Percentiles rank a stretch among this genome's conserved stretches.
Conservation (phyloP, 2,888 invertebrate species). For the Choristoneura rosaceana region DNA sequence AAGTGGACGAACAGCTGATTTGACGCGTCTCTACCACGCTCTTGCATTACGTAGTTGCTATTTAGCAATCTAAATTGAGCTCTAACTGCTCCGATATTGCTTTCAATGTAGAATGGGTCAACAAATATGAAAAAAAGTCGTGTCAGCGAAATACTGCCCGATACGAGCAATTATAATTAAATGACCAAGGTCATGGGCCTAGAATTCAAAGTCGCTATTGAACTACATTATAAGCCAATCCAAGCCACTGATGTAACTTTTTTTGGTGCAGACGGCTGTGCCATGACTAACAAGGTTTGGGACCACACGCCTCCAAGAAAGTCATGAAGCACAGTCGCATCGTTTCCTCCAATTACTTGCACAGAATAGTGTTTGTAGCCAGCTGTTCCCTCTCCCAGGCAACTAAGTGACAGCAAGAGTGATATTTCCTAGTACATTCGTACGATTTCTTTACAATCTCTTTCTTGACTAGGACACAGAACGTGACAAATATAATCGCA, state of each 20-base stretch:
- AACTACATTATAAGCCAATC: too few species aligned
- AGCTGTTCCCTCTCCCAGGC: too few species aligned
- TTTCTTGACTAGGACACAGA: too few species aligned
- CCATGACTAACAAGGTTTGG: too few species aligned
- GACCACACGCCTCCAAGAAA: too few species aligned
- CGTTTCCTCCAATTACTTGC: too few species aligned
- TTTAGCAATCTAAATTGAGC: neutral
- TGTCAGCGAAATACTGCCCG: neutral
- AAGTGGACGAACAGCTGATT: slow-evolving; percentile 33
- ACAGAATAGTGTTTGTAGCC: too few species aligned
- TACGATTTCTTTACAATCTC: neutral
- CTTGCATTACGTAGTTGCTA: neutral
- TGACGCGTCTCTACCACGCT: neutral
- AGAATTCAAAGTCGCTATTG: neutral
- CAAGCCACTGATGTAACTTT: too few species aligned
- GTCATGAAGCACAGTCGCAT: too few species aligned
- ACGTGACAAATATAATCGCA: neutral
- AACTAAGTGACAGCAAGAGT: too few species aligned
- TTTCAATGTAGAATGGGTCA: neutral
- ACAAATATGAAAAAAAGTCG: neutral
- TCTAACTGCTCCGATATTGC: neutral
- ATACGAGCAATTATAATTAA: neutral
- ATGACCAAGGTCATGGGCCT: neutral
- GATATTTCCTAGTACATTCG: neutral
- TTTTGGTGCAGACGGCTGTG: too few species aligned